phyloP scores from a whole-genome alignment of 2,113 vertebrate species.

The Leptodactylus fuscus region DNA sequence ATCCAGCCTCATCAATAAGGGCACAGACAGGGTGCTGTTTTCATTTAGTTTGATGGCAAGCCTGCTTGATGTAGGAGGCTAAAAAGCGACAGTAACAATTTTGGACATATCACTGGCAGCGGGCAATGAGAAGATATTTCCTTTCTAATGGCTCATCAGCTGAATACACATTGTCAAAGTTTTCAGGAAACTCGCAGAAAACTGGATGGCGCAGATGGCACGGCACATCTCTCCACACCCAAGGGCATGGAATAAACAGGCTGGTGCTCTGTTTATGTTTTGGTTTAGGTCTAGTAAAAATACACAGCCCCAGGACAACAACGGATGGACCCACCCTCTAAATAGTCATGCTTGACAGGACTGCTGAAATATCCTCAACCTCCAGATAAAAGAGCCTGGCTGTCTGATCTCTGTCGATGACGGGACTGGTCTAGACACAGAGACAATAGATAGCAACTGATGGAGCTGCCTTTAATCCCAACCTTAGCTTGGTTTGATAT shows the following conservation, averaged over 20 bases:
- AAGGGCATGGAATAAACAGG: constrained; percentile 26
- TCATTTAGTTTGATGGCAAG: constrained; percentile 21
- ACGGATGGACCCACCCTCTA: constrained; percentile 59
- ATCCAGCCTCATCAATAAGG: constrained; percentile 41
- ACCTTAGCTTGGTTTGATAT: constrained; percentile 31
- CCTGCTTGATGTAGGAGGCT: neutral
- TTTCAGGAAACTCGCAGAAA: constrained; percentile 5
- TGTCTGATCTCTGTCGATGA: constrained; percentile 29
- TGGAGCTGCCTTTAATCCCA: constrained; percentile 25
- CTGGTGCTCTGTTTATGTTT: constrained; percentile 9
- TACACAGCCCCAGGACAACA: constrained; percentile 1
- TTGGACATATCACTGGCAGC: constrained; percentile 20
- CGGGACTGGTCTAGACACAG: constrained; percentile 47
- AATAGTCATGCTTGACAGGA: constrained; percentile 20
- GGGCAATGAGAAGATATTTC: neutral
- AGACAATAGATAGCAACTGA: constrained; percentile 36
- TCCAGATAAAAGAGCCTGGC: neutral
- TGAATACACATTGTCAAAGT: constrained; percentile 1
- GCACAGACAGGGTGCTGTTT: constrained; percentile 29
- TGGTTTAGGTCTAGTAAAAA: constrained; percentile 20
- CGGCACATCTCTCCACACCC: neutral
- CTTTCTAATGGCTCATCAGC: neutral
- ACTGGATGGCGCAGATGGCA: neutral
- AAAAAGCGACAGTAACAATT: constrained; percentile 13
- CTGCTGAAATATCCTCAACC: constrained; percentile 22